These are phyloP conservation scores for Alaudala cheleensis DNA, from an alignment of 2,113 vertebrate genomes.

Conservation along the genomic window DNA sequence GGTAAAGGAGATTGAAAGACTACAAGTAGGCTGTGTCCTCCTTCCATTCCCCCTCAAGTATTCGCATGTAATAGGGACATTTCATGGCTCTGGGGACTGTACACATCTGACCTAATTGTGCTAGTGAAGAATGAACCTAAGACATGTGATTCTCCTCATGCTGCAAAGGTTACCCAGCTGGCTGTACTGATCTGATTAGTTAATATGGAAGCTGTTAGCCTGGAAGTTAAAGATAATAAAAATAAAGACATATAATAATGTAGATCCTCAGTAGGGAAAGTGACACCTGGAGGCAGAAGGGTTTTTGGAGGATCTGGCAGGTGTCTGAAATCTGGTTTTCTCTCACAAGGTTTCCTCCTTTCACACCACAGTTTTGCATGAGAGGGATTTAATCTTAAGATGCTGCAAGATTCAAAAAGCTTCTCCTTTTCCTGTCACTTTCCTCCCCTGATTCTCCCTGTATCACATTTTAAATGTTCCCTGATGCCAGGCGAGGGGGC, in stretches of 20 bases:
- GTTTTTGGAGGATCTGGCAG: neutral
- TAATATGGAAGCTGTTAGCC: neutral
- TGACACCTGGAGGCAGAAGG: neutral
- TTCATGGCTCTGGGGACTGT: neutral
- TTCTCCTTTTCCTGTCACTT: neutral
- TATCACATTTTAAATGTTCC: neutral
- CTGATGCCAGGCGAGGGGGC: neutral
- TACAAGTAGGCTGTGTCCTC: neutral
- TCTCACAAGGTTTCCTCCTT: neutral
- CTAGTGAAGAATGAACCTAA: neutral
- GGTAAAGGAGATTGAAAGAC: neutral
- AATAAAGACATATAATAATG: neutral
- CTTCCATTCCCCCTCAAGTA: neutral
- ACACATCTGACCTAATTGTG: neutral
- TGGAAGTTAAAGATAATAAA: neutral
- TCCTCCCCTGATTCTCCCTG: neutral
- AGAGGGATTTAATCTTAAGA: neutral
- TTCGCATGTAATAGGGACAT: neutral
- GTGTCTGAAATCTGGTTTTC: neutral
- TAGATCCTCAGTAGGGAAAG: neutral
- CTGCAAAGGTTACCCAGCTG: neutral
- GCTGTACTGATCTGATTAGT: neutral
- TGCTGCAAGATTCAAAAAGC: neutral
- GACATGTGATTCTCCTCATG: neutral
- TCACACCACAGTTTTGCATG: neutral